Evolutionary conservation across 1,140 invertebrate species (phyloP), one percentile per base, ranked within the genome.

Genomic region (Microplitis demolitor): DNA sequence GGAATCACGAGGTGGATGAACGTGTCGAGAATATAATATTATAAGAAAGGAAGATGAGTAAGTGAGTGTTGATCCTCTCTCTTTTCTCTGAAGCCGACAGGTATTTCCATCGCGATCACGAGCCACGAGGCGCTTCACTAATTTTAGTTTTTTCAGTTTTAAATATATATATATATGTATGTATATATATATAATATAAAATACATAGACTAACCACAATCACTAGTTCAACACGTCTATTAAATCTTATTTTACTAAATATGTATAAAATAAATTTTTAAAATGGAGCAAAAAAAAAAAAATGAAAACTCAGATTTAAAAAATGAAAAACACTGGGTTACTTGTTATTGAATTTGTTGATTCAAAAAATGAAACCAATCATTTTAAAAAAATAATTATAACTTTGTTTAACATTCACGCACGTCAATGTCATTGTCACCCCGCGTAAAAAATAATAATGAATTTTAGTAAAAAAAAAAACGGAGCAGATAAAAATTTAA

Each of bases 1-100:
- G 6, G 63, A 51, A 53, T 54, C 66, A 67, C 66, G 66, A 71
- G 60, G 69, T 72, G 63, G 71, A 53, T 67, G 58, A 66, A 72
- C 71, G 71, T 66, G 71, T 72, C 50, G 56, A 66, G 71, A 72
- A 50, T 50, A 66, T 45, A 24, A 67, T 45, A 45, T 45, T 45
- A 45, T 45, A 45, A 45, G 39, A 45, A 45, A 45, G 39, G 34
- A 62, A 31, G 16, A n/a, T 45, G 62, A 67, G 66, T 24, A 31
- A 67, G 66, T 24, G 63, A 39, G 35, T 63, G 13, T 61, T 61
- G 3, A 35, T 37, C 11, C 35, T 14, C 31, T 35, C 37, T 53
- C 67, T 56, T 56, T 33, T 11, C 34, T 64, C 61, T 34, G 54
- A 50, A 71, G 51, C 45, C 37, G 53, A 66, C 63, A 72, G 63